phyloP scores from a whole-genome alignment of 2,797 vertebrate species.

The Onychomys leucogaster region DNA sequence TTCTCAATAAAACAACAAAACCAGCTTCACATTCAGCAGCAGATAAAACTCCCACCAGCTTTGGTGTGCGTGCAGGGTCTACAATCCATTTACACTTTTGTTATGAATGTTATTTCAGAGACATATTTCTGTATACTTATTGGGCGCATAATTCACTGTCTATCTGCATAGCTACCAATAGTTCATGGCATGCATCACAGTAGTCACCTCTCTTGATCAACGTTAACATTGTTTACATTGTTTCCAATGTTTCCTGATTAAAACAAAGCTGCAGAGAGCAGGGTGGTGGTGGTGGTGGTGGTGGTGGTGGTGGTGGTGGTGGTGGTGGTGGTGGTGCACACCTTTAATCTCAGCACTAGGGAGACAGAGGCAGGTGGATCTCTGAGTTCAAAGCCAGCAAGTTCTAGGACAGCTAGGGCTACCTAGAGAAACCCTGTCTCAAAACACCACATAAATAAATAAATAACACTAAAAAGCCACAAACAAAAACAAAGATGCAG shows the following conservation, averaged over 20 bases:
- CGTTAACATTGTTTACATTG: not conserved
- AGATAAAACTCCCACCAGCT: not conserved
- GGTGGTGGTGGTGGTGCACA: too few species aligned
- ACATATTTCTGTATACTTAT: not conserved
- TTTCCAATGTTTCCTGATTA: not conserved
- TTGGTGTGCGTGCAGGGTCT: not conserved
- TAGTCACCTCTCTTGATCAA: not conserved
- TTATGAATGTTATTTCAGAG: not conserved
- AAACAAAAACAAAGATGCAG: not conserved
- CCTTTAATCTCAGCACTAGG: too few species aligned
- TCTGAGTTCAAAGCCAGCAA: not conserved
- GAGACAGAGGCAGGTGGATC: not conserved
- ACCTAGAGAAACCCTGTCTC: not conserved
- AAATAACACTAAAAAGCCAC: not conserved
- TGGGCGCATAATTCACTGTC: not conserved
- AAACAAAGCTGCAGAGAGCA: not conserved
- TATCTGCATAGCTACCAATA: too few species aligned
- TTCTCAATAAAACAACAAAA: not conserved
- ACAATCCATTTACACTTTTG: not conserved
- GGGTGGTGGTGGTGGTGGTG: too few species aligned
- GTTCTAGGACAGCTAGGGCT: not conserved
- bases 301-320: too few species aligned
- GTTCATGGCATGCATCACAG: not conserved
- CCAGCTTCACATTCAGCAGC: not conserved
- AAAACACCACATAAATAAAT: not conserved